A percentile compares a stretch with the other conserved stretches of the same genome.
Evolutionary conservation across 2,113 vertebrate genomes (phyloP).

Genomic region (Rhabdomys dilectus): DNA sequence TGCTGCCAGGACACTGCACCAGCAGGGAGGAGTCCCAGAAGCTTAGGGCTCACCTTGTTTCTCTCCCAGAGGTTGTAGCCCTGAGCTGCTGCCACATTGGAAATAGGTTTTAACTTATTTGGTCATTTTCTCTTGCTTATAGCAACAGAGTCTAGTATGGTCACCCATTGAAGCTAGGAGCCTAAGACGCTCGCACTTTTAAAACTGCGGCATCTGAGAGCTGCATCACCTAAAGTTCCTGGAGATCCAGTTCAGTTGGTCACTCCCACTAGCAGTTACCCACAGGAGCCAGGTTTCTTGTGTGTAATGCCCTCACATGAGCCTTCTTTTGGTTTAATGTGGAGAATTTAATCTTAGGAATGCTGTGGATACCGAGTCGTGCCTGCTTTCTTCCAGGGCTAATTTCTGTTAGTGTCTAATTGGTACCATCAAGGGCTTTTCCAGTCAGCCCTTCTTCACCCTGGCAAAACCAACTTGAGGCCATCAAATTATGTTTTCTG

Average conservation of each 20-base stretch:
- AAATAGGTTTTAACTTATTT: not conserved
- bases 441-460: not conserved
- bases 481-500: not conserved
- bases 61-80: not conserved
- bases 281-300: not conserved
- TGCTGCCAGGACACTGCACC: accelerated
- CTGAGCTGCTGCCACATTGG: not conserved
- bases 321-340: not conserved
- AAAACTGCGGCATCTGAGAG: not conserved
- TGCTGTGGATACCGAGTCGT: too few relatives aligned
- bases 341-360: not conserved
- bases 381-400: not conserved
- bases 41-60: accelerated
- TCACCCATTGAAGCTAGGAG: too few relatives aligned
- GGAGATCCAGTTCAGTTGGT: not conserved
- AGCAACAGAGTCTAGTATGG: not conserved
- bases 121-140: not conserved
- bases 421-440: not conserved
- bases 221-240: not conserved
- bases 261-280: not conserved
- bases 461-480: not conserved
- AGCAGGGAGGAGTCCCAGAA: not conserved
- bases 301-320: not conserved
- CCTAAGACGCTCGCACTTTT: not conserved
- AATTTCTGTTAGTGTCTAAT: too few relatives aligned